Evolutionary conservation across 53 echinoderm and acorn worm genomes (phyloP), one percentile per base, ranked within the genome.

Genomic region (Apostichopus leukothele): DNA sequence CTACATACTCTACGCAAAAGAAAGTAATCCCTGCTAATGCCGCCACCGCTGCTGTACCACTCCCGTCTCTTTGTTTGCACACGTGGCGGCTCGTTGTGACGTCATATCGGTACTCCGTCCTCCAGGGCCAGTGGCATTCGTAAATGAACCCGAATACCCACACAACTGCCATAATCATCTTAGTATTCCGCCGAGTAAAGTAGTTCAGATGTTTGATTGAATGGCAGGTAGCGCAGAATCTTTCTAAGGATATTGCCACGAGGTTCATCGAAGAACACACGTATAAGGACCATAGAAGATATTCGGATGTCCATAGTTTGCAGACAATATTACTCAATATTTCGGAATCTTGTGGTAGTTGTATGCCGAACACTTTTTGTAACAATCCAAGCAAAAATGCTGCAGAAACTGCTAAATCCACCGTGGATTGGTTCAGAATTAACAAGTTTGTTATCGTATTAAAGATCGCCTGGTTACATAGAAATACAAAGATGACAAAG

Each of bases 261-360:
- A 87, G 75, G 20, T 75, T 87, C 75, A 87, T 87, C 0, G 88
- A 75, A 4, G 88, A 87, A n/a, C 88, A 75, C 1, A 87, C 59
- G 51, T 87, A 87, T 5, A 87, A 50, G 4, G 88, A 74, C 88
- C 88, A 87, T 7, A 87, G n/a, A 0, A 87, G 14, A 57, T 75
- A 87, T 57, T 87, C 88, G 1, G 88, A 87, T 14, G 22, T 75
- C 88, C 88, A 87, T 20, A 87, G 5, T 53, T 87, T 87, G 26
- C 88, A 87, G n/a, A 74, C 55, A 7, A 87, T 53, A 3, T 9
- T 87, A 26, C 54, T 87, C 5, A 87, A 19, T 23, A 74, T 5
- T 18, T n/a, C 51, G 22, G 52, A 73, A 54, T 26, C 11, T 11
- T 20, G 21, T 5, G 66, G 18, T 5, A 67, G 5, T 11, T 60